A percentile compares a stretch with the other conserved stretches of the same genome.
Evolutionary conservation across 1,140 invertebrate genomes (phyloP).

Genomic region (Drosophila equinoxialis): DNA sequence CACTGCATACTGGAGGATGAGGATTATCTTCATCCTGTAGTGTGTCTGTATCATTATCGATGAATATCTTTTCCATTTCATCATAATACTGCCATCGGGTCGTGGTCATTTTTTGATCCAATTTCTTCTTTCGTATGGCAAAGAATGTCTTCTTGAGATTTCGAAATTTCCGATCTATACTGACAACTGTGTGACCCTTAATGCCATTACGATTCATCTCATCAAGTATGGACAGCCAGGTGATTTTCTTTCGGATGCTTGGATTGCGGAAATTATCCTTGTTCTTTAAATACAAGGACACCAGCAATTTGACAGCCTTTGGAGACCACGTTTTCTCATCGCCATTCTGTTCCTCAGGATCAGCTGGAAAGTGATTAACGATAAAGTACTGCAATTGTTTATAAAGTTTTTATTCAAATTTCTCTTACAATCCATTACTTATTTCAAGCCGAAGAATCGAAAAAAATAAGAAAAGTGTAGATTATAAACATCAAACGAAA

Average conservation of each 20-base stretch:
- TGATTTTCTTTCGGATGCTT: not conserved
- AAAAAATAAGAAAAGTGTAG: too few species aligned
- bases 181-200: not conserved
- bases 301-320: not conserved
- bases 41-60: not conserved
- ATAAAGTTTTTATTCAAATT: not conserved
- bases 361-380: not conserved
- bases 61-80: constrained; percentile 12
- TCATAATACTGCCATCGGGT: constrained; percentile 5
- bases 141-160: constrained; percentile 5
- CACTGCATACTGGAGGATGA: not conserved
- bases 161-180: constrained; percentile 8
- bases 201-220: not conserved
- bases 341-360: not conserved
- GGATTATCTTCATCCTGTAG: not conserved
- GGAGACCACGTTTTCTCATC: not conserved
- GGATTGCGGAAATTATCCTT: constrained; percentile 6
- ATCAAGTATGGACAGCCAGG: not conserved
- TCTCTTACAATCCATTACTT: not conserved
- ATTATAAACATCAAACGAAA: too few species aligned
- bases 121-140: not conserved
- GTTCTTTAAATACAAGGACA: not conserved
- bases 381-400: not conserved
- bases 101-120: not conserved
- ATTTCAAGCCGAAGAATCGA: not conserved